Evolutionary conservation across 1,140 invertebrate genomes (phyloP).

Genomic region (Bicyclus anynana): DNA sequence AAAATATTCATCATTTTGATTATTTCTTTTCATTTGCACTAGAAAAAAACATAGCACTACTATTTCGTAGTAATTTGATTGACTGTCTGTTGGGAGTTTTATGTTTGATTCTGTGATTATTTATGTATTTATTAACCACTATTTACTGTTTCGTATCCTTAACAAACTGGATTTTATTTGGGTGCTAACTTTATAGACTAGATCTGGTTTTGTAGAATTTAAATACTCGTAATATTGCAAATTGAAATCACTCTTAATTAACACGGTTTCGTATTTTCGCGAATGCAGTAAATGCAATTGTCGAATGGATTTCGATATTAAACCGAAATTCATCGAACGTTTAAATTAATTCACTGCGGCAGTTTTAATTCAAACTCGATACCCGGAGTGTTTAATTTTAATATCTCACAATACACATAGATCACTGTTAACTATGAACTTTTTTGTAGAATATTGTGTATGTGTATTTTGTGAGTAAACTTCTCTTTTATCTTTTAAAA

Average conservation of each 20-base stretch:
- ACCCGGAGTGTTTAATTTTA: background rate
- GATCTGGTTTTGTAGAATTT: background rate
- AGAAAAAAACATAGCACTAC: no score
- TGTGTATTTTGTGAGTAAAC: no score
- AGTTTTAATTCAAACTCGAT: background rate
- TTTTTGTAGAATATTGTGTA: no score
- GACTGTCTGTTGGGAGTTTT: no score
- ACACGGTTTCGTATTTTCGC: background rate
- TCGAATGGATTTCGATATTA: background rate
- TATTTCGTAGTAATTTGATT: no score
- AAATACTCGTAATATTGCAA: background rate
- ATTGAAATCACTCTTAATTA: background rate
- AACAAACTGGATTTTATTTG: background rate
- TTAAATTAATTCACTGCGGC: background rate
- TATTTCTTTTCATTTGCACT: no score
- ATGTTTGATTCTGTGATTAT: no score
- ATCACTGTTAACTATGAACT: no score
- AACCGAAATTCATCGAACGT: background rate
- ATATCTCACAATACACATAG: background rate
- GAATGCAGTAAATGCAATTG: background rate
- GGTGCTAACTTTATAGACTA: background rate
- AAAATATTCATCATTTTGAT: no score
- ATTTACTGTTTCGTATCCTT: no score
- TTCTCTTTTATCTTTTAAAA: no score
- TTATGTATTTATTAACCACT: no score